Conservation (phyloP, 2,113 vertebrate genomes). For the Orthochromis malagaraziensis region DNA sequence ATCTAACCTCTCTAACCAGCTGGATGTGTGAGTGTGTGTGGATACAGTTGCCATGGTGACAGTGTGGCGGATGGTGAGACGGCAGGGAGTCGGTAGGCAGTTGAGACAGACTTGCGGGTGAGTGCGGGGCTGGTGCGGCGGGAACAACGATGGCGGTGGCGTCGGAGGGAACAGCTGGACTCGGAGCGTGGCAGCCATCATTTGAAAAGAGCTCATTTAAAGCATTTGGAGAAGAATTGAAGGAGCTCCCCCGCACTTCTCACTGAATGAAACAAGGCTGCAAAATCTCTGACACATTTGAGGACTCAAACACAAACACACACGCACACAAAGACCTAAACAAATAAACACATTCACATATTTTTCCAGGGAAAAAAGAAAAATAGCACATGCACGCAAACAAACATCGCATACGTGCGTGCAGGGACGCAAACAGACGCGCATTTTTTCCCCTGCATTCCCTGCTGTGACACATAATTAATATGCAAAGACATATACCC, state of each 20-base stretch:
- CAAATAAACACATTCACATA: conserved; percentile 55
- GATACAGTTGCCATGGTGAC: conserved; percentile 75
- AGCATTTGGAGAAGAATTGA: conserved; percentile 57
- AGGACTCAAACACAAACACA: conserved; percentile 47
- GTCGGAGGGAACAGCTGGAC: conserved; percentile 59
- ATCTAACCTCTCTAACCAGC: conserved; percentile 51
- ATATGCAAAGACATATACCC: conserved; percentile 54
- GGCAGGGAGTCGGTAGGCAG: conserved; percentile 59
- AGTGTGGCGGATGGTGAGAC: conserved; percentile 52
- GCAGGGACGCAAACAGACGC: neutral
- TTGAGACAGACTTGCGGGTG: conserved; percentile 61
- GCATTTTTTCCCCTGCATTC: conserved; percentile 8
- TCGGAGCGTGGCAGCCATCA: conserved; percentile 3
- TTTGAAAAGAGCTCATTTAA: conserved; percentile 61
- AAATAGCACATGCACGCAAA: neutral
- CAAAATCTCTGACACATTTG: conserved; percentile 54
- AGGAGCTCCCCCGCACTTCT: conserved; percentile 62
- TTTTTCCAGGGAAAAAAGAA: neutral
- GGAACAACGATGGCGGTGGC: neutral
- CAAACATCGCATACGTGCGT: neutral
- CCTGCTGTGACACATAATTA: conserved; percentile 51
- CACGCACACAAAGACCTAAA: conserved; percentile 49
- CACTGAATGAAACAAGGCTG: conserved; percentile 65
- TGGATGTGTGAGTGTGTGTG: conserved; percentile 51
- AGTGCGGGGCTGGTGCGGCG: conserved; percentile 50